These are phyloP conservation scores for Metacarcinus magister DNA, from an alignment of 2,888 invertebrate genomes.

Conservation along the genomic window DNA sequence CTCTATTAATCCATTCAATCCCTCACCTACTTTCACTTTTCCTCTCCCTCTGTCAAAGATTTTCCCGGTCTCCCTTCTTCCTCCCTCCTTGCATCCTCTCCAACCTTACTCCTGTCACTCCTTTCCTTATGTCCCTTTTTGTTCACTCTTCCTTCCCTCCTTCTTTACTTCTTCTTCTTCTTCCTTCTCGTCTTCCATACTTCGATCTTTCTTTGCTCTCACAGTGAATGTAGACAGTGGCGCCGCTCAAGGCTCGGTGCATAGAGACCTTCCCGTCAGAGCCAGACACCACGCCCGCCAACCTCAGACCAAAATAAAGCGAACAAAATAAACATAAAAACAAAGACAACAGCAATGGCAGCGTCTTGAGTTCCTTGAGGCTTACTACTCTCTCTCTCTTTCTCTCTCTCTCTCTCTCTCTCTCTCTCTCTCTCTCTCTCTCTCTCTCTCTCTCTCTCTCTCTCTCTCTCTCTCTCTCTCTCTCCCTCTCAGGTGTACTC, in stretches of 20 bases:
- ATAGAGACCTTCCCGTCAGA: background rate
- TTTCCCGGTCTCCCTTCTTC: background rate
- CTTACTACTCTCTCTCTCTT: background rate
- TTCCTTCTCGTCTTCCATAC: background rate
- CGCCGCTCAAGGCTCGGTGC: too few relatives aligned
- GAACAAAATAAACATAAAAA: too few relatives aligned
- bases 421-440: constrained; percentile 33
- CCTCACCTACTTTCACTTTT: background rate
- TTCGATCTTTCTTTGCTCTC: background rate
- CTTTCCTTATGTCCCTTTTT: background rate
- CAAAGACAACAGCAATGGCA: too few relatives aligned
- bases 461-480: background rate
- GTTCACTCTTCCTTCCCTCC: background rate
- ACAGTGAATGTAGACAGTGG: too few relatives aligned
- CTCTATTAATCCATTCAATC: background rate
- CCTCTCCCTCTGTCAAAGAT: background rate
- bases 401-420: constrained; percentile 36
- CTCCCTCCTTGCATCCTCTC: background rate
- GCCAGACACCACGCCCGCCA: background rate
- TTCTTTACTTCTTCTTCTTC: background rate
- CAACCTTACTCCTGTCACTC: background rate
- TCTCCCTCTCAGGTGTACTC: too few relatives aligned
- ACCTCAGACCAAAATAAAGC: too few relatives aligned
- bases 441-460: constrained; percentile 16
- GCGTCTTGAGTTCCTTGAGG: background rate